These are phyloP conservation scores for Botia kubotai DNA, from an alignment of 2,797 vertebrate genomes.

Conservation along the genomic window DNA sequence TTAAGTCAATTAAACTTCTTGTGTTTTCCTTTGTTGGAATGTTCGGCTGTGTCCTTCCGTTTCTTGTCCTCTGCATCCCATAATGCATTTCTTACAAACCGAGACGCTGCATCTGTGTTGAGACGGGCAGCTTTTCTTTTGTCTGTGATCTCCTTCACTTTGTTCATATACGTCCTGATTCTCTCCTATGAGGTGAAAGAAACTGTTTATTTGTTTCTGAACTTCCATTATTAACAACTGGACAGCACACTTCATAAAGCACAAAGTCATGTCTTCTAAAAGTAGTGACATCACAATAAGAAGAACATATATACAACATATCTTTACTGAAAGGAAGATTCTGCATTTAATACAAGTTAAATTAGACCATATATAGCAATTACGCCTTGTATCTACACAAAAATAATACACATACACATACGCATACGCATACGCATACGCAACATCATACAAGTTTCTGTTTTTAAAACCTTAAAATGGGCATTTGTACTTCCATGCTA, in stretches of 20 bases:
- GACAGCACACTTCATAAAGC: not conserved
- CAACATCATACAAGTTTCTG: too few species aligned
- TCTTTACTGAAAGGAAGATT: not conserved
- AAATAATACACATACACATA: too few species aligned
- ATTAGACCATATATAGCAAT: too few species aligned
- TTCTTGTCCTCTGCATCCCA: constrained; percentile 80
- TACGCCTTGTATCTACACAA: too few species aligned
- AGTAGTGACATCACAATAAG: too few species aligned
- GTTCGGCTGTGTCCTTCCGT: constrained; percentile 48
- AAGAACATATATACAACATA: not conserved
- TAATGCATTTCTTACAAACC: constrained; percentile 90
- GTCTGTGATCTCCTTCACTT: constrained; percentile 92
- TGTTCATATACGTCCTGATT: constrained; percentile 93
- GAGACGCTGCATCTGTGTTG: constrained; percentile 86
- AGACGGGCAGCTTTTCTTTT: constrained; percentile 89
- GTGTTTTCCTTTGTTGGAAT: constrained; percentile 44
- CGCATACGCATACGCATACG: too few species aligned
- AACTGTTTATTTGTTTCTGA: not conserved
- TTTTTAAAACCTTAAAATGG: too few species aligned
- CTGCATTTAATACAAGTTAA: not conserved
- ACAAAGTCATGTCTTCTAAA: not conserved
- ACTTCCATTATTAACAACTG: not conserved
- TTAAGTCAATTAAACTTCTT: constrained; percentile 70
- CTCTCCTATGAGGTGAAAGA: constrained; percentile 81
- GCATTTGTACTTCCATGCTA: too few species aligned